These are phyloP conservation scores for Gonocerus acuteangulatus DNA, from an alignment of 2,888 invertebrate genomes.

Conservation along the genomic window DNA sequence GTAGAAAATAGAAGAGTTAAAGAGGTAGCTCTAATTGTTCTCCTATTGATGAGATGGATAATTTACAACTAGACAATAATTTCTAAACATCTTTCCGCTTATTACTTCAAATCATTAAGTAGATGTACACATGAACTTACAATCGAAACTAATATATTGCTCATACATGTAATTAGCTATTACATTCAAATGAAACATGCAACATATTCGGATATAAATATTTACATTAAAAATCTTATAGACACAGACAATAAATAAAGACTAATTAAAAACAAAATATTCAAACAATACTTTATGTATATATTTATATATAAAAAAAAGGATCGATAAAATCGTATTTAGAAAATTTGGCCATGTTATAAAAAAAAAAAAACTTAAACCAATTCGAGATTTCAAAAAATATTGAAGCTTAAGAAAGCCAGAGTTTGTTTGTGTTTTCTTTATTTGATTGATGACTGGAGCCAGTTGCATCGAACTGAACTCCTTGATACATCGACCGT, in stretches of 20 bases:
- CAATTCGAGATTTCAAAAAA: background rate
- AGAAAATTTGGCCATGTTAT: background rate
- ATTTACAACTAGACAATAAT: conserved; percentile 1
- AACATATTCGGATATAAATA: background rate
- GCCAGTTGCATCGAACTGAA: conserved; percentile 59
- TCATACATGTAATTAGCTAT: background rate
- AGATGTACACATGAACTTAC: conserved; percentile 3
- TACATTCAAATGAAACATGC: too few relatives aligned
- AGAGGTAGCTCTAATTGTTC: conserved; percentile 9
- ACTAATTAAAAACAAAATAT: conserved; percentile 12
- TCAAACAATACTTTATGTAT: too few relatives aligned
- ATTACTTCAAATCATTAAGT: conserved; percentile 4
- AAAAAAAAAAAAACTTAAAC: conserved; percentile 4
- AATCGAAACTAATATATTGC: conserved; percentile 6
- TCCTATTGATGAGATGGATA: conserved; percentile 13
- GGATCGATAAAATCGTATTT: background rate
- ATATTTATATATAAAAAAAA: background rate
- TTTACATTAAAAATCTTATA: conserved; percentile 19
- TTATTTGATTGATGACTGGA: conserved; percentile 18
- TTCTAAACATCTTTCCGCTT: background rate
- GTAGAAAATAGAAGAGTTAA: conserved; percentile 1
- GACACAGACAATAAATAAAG: conserved; percentile 16
- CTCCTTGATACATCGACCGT: conserved; percentile 89
- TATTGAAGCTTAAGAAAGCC: too few relatives aligned
- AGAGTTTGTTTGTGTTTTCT: too few relatives aligned